Base-by-base conservation (phyloP, 2,888 invertebrate species). In the Lathronympha strigana region DNA sequence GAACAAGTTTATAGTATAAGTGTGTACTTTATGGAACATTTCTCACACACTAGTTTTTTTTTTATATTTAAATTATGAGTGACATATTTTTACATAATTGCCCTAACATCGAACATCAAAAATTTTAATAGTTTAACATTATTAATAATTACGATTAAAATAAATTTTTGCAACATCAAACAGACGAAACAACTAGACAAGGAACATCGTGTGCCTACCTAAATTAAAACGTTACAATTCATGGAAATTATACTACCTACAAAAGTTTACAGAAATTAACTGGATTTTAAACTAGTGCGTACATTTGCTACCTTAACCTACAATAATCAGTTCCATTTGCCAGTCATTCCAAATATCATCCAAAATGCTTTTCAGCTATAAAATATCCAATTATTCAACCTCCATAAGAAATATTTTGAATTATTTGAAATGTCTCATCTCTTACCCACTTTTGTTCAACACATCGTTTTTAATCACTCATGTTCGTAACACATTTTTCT, bases 141-240 rank as follows among this genome's bases (percentile, higher is more conserved):
- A 69, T 61, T 63, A 63, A 76, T 63, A 63, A 76, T 53, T 36
- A 53, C 21, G 74, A 71, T 72, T 73, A 68, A 82, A 81, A 76
- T 78, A 76, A 79, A 76, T 69, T 71, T 47, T 71, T 69, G 70
- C 45, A 73, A 73, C 71, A 78, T 73, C 70, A 74, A 76, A 81
- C 78, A 80, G 73, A 68, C 64, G 64, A 78, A 77, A 76, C 75
- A 79, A 77, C 77, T 80, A 84, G 74, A 72, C 77, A 85, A 87
- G 84, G 86, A 88, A 88, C 86, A 81, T 86, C 70, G 70, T 82
- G 75, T 81, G 80, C 76, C 75, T 81, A 82, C 77, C 75, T 83
- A 84, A 80, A 78, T 76, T 77, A 76, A 61, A 68, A 61, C 53
- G 54, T 63, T 67, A 53, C 36, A 15, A 36, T 50, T 55, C 62